phyloP scores from a whole-genome alignment of 2,113 vertebrate genomes.

The Lagopus leucura region DNA sequence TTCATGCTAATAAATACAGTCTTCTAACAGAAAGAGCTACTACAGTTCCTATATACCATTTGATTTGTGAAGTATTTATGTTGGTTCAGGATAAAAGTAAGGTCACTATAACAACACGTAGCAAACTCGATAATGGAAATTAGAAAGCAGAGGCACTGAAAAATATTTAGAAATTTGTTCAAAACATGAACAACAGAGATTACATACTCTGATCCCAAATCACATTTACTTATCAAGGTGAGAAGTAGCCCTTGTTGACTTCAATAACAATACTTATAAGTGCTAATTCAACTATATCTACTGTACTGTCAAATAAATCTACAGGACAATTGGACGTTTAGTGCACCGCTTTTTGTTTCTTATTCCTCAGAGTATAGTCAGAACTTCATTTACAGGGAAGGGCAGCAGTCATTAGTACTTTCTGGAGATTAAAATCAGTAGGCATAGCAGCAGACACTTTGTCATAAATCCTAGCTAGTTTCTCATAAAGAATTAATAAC shows the following conservation, averaged over 20 bases:
- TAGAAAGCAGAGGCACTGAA: not conserved
- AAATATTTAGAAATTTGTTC: not conserved
- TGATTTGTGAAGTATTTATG: not conserved
- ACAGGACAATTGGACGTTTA: not conserved
- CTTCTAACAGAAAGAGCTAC: not conserved
- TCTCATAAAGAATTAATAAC: conserved; percentile 56
- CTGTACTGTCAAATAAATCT: conserved; percentile 7
- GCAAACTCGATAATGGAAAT: fast-evolving
- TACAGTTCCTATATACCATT: not conserved
- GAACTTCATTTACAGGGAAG: not conserved
- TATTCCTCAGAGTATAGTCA: conserved; percentile 19
- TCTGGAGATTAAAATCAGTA: not conserved
- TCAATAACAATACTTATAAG: not conserved
- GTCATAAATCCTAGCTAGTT: not conserved
- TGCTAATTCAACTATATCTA: not conserved
- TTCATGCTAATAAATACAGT: not conserved
- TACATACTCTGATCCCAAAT: not conserved
- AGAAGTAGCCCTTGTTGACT: not conserved
- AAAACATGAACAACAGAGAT: not conserved
- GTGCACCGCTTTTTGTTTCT: not conserved
- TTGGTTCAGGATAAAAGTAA: not conserved
- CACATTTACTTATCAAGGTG: not conserved
- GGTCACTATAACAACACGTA: not conserved
- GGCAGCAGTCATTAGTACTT: not conserved
- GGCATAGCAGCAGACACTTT: not conserved